Evolutionary conservation across 2,113 vertebrate species (phyloP), one percentile per base, ranked within the genome.

Genomic region (Pedetes capensis): DNA sequence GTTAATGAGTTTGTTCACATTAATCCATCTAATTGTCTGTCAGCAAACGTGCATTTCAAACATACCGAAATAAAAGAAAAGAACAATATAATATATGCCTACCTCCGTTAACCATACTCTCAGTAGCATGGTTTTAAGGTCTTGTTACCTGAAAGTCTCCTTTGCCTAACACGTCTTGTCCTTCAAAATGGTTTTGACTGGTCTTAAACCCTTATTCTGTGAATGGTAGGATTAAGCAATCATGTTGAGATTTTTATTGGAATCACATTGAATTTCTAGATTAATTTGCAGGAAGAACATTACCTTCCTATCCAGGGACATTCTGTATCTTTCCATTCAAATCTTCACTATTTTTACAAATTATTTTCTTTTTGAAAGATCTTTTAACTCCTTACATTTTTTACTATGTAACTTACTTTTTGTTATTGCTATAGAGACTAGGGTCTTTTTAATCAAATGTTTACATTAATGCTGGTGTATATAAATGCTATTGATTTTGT

Each of bases 301-400:
- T 84, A 80, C 68, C n/a, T 91, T 91, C 8, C 80, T 91, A 25
- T 8, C 53, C 39, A 12, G 44, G 27, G n/a, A 63, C 18, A 55
- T 93, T 83, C n/a, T 92, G n/a, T 78, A 53, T 86, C 74, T 89
- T 59, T 89, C n/a, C 44, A 42, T 66, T 68, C 25, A 82, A 80
- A 13, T 66, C 75, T 22, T 37, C 8, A 10, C 68, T 34, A 27
- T 39, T 86, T 95, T 93, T 57, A 42, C 72, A 94, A 78, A 27
- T 59, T 47, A 57, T 72, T 83, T 84, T 68, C n/a, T 88, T 64
- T 80, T 69, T 42, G 25, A 82, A 86, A 82, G 34, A 20, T 64
- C 64, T 91, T 68, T 79, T 3, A 61, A 3, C 4, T 55, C 37
- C n/a, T 79, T 93, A 69, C 14, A 20, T 74, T 79, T 85, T 51